Base-by-base conservation (phyloP, 2,797 vertebrate genomes). In the Emys orbicularis region DNA sequence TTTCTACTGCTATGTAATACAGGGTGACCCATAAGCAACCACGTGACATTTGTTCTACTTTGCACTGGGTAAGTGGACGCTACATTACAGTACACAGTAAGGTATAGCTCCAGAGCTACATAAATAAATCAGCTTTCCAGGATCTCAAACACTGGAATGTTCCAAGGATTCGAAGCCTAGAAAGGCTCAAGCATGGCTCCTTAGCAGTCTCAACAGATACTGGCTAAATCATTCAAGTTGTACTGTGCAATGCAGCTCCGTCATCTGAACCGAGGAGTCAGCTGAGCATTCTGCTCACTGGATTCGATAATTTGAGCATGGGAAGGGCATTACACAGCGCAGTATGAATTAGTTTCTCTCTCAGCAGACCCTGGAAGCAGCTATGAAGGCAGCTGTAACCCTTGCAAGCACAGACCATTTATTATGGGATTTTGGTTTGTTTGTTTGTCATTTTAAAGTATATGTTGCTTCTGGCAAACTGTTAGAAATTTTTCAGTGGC, bases 161-260 rank as follows among this genome's bases (percentile, higher is more conserved):
- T 81, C 59, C 88, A 83, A 79, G 49, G 89, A 92, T 90, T 96
- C 79, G 72, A 92, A 94, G 79, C 65, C 50, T 90, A 81, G 93
- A 96, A 88, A 92, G 54, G 79, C 87, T 97, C n/a, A 84, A 90
- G 93, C 93, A 95, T 88, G 83, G 79, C 96, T 97, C 86, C 85
- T 97, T 94, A 96, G 96, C 84, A 97, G 97, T 96, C 97, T 37
- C 93, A 94, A 89, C 93, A 94, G 83, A 95, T 80, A 96, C 19
- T 90, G 96, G 96, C 95, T 97, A 93, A 97, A 97, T 95, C 96
- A 97, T 97, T 97, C 96, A 97, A 97, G 94, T 92, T 86, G 89
- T 91, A 90, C 94, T 97, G 95, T 93, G 93, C 95, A 97, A 93
- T 95, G 94, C 96, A 95, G 95, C 87, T 93, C 96, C 92, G 97